These are phyloP conservation scores for Aegotheles bennettii DNA, from an alignment of 2,113 vertebrate genomes.

Conservation along the genomic window DNA sequence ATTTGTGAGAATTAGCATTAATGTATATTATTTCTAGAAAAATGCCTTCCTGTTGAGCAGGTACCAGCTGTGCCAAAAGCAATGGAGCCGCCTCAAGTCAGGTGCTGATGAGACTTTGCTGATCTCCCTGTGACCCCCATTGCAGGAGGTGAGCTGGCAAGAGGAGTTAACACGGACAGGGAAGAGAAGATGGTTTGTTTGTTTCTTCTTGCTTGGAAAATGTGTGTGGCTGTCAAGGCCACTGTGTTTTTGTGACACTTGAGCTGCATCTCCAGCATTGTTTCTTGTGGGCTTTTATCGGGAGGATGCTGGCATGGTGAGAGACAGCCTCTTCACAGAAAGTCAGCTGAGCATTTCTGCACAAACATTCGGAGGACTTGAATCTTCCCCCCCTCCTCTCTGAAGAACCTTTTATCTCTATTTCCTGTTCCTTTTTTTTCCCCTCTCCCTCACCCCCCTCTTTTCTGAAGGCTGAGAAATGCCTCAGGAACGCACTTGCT, in stretches of 20 bases:
- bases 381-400: background rate
- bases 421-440: background rate
- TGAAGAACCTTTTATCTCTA: background rate
- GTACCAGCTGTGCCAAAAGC: fast-evolving
- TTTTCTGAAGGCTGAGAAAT: background rate
- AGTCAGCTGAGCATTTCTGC: background rate
- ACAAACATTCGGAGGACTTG: background rate
- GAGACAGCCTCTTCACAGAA: background rate
- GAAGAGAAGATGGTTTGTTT: background rate
- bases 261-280: background rate
- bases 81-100: background rate
- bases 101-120: background rate
- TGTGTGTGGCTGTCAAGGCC: background rate
- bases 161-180: background rate
- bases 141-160: background rate
- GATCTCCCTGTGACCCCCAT: background rate
- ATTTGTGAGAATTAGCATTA: background rate
- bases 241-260: background rate
- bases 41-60: background rate
- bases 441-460: no score
- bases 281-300: background rate
- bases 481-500: slow-evolving; percentile 50
- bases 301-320: background rate
- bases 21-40: background rate
- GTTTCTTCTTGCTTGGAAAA: background rate